These are phyloP conservation scores for Orthonychiurus folsomi DNA, from an alignment of 2,888 invertebrate species.

Conservation along the genomic window DNA sequence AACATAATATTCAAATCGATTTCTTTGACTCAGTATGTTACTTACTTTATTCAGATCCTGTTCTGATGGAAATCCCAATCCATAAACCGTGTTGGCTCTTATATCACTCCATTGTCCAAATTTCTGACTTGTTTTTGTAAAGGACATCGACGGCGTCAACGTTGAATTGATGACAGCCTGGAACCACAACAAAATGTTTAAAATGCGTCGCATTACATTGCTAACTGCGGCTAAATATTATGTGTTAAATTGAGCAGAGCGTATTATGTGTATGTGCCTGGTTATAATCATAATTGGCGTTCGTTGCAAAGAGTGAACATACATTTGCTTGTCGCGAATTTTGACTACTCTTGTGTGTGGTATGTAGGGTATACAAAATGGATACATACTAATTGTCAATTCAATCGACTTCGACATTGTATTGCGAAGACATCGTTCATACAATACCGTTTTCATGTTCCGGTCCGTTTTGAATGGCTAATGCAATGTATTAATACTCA, in stretches of 20 bases:
- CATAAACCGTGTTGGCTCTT: slow-evolving; percentile 91
- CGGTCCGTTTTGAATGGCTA: background rate
- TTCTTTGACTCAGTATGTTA: too few relatives aligned
- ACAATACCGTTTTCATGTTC: background rate
- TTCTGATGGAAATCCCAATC: slow-evolving; percentile 89
- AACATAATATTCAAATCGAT: too few relatives aligned
- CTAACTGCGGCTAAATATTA: too few relatives aligned
- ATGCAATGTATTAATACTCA: background rate
- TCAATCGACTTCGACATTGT: background rate
- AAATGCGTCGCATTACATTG: too few relatives aligned
- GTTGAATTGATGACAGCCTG: slow-evolving; percentile 96
- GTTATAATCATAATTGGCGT: too few relatives aligned
- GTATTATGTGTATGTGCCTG: too few relatives aligned
- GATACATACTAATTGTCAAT: too few relatives aligned
- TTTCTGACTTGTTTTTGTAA: slow-evolving; percentile 97
- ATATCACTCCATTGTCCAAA: slow-evolving; percentile 99
- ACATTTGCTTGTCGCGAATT: too few relatives aligned
- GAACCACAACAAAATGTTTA: slow-evolving; percentile 34
- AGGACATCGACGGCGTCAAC: slow-evolving; percentile 93
- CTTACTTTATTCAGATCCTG: slow-evolving; percentile 88
- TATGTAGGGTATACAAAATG: too few relatives aligned
- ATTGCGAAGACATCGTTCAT: background rate
- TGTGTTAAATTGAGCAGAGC: too few relatives aligned
- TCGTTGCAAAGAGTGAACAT: too few relatives aligned
- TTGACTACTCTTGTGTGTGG: too few relatives aligned